These are phyloP conservation scores for Sternotherus odoratus DNA, from an alignment of 2,797 vertebrate genomes.

Conservation along the genomic window DNA sequence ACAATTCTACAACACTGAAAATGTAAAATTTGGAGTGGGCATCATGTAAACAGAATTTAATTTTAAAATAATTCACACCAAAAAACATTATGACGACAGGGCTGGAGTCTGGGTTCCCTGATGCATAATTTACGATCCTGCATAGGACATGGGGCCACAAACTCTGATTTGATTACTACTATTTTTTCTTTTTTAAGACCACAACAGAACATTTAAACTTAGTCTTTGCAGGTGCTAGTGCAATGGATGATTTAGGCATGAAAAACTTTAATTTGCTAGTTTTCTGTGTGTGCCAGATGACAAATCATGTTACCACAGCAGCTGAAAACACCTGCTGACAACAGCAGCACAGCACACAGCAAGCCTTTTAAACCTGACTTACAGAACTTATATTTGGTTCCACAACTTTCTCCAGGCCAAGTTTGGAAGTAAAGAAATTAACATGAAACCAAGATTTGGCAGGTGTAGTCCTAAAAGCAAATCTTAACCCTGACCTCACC, in stretches of 20 bases:
- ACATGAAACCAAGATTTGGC: not conserved
- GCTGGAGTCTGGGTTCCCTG: not conserved
- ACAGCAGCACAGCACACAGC: not conserved
- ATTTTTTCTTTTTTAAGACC: not conserved
- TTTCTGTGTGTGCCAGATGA: not conserved
- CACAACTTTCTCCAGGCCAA: constrained; percentile 9
- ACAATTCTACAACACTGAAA: not conserved
- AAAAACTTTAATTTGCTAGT: not conserved
- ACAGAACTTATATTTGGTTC: not conserved
- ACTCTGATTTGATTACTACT: not conserved
- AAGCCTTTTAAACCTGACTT: not conserved
- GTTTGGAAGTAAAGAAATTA: constrained; percentile 8
- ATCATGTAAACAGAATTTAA: not conserved
- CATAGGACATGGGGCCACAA: not conserved
- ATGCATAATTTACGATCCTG: not conserved
- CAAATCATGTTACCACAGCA: not conserved
- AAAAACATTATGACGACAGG: not conserved
- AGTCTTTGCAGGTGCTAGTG: not conserved
- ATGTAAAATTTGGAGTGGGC: not conserved
- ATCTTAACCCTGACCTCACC: not conserved
- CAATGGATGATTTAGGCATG: not conserved
- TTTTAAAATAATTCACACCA: not conserved
- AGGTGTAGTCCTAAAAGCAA: constrained; percentile 5
- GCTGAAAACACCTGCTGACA: not conserved
- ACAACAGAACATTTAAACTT: not conserved